Base-by-base conservation (phyloP, 2,888 invertebrate genomes). In the Synanthedon myopaeformis region DNA sequence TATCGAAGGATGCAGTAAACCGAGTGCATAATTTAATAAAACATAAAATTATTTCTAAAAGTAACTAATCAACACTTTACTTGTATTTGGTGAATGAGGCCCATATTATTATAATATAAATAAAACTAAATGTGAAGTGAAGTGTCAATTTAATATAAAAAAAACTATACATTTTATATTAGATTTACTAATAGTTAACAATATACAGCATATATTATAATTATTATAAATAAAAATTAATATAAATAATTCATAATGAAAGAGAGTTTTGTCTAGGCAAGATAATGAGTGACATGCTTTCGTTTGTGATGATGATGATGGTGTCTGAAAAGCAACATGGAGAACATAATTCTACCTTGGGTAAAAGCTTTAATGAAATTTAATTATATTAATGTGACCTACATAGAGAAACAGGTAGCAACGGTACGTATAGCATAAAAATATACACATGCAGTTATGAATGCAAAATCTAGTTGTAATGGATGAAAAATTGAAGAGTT, bases 201-300 rank as follows among this genome's bases (percentile, higher is more conserved):
- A 13, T 45, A 45, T n/a, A n/a, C n/a, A 13, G 11, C 14, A 13
- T 8, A 45, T 8, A 14, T 45, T 12, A n/a, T 13, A 4, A 8
- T 13, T 13, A 13, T 6, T 13, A 45, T 45, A 12, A 45, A 45
- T 45, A 45, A 2, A 45, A 13, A 12, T 3, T 12, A 6, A 45
- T 5, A n/a, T 45, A 6, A 45, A 45, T n/a, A 12, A 14, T 45
- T 12, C 11, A 45, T 13, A 45, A 5, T 45, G 2, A 45, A 45
- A 45, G 45, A n/a, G 35, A 12, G 45, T 12, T 45, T 59, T 57
- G 58, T 74, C 70, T 70, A 82, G 61, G 70, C 68, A 65, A 76
- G 76, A 74, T 84, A 82, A 66, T 74, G 81, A 63, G 74, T 71
- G 63, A 73, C 73, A 76, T 81, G 79, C 71, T 79, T 82, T 77